A percentile compares a stretch with the other conserved stretches of the same genome.
Conservation (phyloP, 2,797 vertebrate genomes). For the Siniperca scherzeri region DNA sequence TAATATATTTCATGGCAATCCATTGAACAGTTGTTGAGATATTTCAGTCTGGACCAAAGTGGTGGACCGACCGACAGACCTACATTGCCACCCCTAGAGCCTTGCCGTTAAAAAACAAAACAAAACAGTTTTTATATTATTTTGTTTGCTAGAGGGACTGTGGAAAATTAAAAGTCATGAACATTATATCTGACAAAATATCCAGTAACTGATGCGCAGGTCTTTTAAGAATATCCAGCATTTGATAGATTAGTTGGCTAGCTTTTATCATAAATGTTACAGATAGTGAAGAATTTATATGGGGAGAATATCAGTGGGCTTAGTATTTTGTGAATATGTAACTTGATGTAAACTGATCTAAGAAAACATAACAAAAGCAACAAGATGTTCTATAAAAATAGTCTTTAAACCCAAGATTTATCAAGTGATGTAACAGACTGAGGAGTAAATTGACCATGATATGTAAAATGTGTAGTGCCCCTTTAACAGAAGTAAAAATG, state of each 20-base stretch:
- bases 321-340: neutral
- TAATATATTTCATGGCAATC: neutral
- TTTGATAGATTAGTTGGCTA: neutral
- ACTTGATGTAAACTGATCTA: neutral
- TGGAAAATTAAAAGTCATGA: neutral
- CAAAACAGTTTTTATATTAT: neutral
- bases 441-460: neutral
- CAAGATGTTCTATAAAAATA: neutral
- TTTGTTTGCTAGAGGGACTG: too few species aligned
- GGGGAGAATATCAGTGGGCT: neutral
- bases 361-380: neutral
- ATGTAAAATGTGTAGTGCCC: neutral
- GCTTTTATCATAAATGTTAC: neutral
- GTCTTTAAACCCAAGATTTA: neutral
- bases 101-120: neutral
- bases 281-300: slow-evolving; percentile 7
- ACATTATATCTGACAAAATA: slow-evolving; percentile 1
- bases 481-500: neutral
- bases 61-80: neutral
- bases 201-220: neutral
- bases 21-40: neutral
- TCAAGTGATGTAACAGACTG: neutral
- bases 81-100: neutral
- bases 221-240: neutral
- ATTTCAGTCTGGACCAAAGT: neutral